These are phyloP conservation scores for Balaenoptera acutorostrata DNA, from an alignment of 2,113 vertebrate genomes.

Conservation along the genomic window DNA sequence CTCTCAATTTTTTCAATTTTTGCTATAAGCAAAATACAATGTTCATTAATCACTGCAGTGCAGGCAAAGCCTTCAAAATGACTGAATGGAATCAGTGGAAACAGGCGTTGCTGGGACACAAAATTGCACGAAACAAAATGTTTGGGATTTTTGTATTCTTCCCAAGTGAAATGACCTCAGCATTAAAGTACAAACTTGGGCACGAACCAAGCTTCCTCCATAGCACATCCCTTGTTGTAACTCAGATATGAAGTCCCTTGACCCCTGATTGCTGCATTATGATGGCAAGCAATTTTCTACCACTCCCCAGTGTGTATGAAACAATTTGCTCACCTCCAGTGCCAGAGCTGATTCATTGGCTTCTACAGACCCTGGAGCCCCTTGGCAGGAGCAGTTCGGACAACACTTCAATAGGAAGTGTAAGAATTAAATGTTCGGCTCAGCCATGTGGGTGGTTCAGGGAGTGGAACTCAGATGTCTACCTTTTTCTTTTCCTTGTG, in stretches of 20 bases:
- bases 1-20: background rate
- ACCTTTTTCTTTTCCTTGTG: background rate
- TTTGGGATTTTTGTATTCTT: background rate
- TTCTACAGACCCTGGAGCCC: background rate
- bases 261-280: background rate
- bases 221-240: background rate
- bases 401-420: background rate
- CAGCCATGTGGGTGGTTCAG: background rate
- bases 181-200: background rate
- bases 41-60: background rate
- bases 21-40: background rate
- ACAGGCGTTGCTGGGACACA: background rate
- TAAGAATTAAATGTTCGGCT: background rate
- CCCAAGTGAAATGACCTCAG: background rate
- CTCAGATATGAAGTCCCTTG: background rate
- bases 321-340: background rate
- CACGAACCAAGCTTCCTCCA: background rate
- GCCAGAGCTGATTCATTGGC: background rate
- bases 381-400: background rate
- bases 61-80: background rate
- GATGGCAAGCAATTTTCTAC: background rate
- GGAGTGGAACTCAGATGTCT: background rate
- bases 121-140: conserved; percentile 38
- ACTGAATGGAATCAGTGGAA: background rate
- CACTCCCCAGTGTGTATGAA: background rate